Evolutionary conservation across 2,888 invertebrate genomes (phyloP).

Genomic region (Mythimna albipuncta): DNA sequence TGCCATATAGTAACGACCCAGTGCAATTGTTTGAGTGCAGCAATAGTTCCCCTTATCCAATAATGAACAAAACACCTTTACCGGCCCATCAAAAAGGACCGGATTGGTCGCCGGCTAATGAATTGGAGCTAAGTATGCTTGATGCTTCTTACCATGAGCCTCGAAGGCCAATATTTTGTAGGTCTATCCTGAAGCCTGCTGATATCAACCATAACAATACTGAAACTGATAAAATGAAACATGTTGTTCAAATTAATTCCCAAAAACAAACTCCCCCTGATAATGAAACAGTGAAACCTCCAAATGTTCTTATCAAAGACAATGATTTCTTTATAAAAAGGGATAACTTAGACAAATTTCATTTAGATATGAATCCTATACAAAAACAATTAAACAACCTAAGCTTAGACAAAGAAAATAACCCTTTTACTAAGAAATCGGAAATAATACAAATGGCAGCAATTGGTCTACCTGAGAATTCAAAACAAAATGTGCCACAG

Average conservation of each 20-base stretch:
- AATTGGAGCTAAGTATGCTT: constrained; percentile 84
- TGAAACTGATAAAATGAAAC: constrained; percentile 23
- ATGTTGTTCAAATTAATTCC: constrained; percentile 32
- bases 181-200: constrained; percentile 58
- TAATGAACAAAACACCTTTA: constrained; percentile 75
- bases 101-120: constrained; percentile 78
- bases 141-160: constrained; percentile 75
- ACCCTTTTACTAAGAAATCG: constrained; percentile 71
- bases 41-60: constrained; percentile 82
- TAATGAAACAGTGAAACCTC: constrained; percentile 66
- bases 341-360: constrained; percentile 73
- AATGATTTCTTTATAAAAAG: constrained; percentile 82
- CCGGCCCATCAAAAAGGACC: constrained; percentile 59
- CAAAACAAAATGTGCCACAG: constrained; percentile 17
- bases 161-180: constrained; percentile 61
- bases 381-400: constrained; percentile 71
- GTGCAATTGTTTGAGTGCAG: constrained; percentile 80
- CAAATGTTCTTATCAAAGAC: constrained; percentile 73
- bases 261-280: constrained; percentile 69
- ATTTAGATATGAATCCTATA: constrained; percentile 66
- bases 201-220: constrained; percentile 34
- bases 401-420: constrained; percentile 79
- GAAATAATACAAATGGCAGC: constrained; percentile 69
- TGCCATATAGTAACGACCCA: constrained; percentile 78
- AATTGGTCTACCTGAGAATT: constrained; percentile 33